phyloP scores from a whole-genome alignment of 2,888 invertebrate species.

The Pachymerium ferrugineum region DNA sequence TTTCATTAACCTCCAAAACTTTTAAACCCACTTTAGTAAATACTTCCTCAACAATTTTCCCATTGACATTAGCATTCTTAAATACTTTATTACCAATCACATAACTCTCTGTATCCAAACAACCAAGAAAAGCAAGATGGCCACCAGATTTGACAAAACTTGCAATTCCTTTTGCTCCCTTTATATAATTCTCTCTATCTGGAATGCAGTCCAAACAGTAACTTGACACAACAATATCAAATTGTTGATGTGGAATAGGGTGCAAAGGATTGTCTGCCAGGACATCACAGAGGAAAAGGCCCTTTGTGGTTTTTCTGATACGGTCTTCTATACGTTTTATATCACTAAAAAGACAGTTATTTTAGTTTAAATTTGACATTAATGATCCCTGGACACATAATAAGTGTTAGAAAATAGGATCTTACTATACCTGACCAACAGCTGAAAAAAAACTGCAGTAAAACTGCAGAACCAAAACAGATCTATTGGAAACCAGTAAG shows the following conservation, averaged over 20 bases:
- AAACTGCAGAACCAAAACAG: no score
- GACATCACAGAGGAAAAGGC: not conserved
- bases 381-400: no score
- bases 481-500: no score
- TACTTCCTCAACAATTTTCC: not conserved
- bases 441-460: no score
- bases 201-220: not conserved
- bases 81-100: not conserved
- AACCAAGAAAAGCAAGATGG: not conserved
- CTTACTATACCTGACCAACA: no score
- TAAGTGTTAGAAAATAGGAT: no score
- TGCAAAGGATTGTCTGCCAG: not conserved
- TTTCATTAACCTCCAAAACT: not conserved
- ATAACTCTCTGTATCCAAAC: not conserved
- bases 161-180: not conserved
- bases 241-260: not conserved
- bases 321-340: not conserved
- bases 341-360: not conserved
- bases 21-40: not conserved
- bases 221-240: not conserved
- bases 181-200: not conserved
- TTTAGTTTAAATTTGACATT: no score
- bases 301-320: not conserved
- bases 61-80: not conserved
- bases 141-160: not conserved